Base-by-base conservation (phyloP, 2,888 invertebrate genomes). In the Drosophila cracens region DNA sequence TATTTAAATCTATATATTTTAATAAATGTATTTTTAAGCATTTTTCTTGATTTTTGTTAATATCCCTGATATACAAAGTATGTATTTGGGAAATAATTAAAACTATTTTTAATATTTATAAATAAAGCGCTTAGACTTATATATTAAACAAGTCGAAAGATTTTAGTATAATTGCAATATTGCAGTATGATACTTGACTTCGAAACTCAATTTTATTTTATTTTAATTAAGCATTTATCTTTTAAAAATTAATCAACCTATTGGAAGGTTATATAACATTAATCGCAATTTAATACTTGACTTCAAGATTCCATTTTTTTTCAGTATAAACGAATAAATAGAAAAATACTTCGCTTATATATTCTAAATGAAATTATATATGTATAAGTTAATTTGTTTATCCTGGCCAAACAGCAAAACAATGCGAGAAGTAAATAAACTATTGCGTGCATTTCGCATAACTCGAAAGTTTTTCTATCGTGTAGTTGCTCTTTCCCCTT, bases 401-500 rank as follows among this genome's bases (percentile, higher is more conserved):
- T 25, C 18, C 16, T 6, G 46, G 21, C 33, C 33, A 40, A 46
- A 54, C 48, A 66, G 18, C n/a, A 7, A 49, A 31, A 70, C 54
- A 61, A 56, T 62, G 27, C n/a, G 18, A 27, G 18, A 18, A 53
- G 40, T 34, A 18, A 33, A 40, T 31, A 46, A 46, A 51, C 3
- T 25, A 34, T 29, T 46, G n/a, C 21, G 36, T 4, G 46, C 7
- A 60, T 31, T 56, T 27, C 31, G 61, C 21, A 74, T 48, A 38
- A 33, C 49, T 54, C 33, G 8, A 33, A 60, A 46, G 48, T 63
- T 73, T 78, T 87, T 76, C 33, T 34, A 13, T 25, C 16, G 70
- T 67, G 77, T 64, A 64, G 5, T 49, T 21, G 27, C 13, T 21
- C 7, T 27, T 25, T 16, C 52, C 18, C n/a, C 8, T 33, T 25